Evolutionary conservation across 37 sponge, comb jelly and placozoan genomes (phyloP).

Genomic region (Theonella swinhoei): DNA sequence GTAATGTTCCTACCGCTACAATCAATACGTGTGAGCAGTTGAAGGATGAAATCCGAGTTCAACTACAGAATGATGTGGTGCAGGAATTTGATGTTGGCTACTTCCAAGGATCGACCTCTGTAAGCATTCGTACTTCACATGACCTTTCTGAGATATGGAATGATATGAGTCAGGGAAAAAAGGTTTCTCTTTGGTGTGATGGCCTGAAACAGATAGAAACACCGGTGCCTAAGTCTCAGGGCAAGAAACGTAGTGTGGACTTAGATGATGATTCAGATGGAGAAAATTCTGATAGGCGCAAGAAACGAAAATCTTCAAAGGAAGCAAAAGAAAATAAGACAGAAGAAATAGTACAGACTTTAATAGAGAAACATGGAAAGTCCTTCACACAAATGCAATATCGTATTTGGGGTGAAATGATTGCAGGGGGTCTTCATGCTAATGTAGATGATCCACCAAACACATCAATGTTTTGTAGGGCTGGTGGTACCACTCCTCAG

Average conservation of each 20-base stretch:
- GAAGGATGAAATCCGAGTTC: slow-evolving; percentile 10
- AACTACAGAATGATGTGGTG: too few species aligned
- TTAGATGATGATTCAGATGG: background rate
- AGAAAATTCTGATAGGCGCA: background rate
- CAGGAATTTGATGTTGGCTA: slow-evolving; percentile 29
- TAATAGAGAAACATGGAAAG: slow-evolving; percentile 20
- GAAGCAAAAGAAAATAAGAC: background rate
- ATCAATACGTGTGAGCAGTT: background rate
- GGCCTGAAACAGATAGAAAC: background rate
- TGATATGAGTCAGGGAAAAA: background rate
- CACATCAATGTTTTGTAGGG: slow-evolving; percentile 13
- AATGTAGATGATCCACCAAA: slow-evolving; percentile 9
- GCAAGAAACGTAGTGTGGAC: background rate
- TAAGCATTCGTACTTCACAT: background rate
- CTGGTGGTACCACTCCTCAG: background rate
- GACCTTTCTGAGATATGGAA: slow-evolving; percentile 5
- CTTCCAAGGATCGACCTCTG: background rate
- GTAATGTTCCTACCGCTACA: background rate
- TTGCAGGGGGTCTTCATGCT: slow-evolving; percentile 2
- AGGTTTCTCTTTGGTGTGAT: slow-evolving; percentile 11
- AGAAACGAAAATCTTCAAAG: background rate
- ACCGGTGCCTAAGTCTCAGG: background rate
- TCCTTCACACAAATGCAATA: slow-evolving; percentile 25
- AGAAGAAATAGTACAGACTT: background rate
- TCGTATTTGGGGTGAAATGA: too few species aligned